Evolutionary conservation across 1,140 invertebrate species (phyloP), one percentile per base, ranked within the genome.

Genomic region (Drosophila cardini): DNA sequence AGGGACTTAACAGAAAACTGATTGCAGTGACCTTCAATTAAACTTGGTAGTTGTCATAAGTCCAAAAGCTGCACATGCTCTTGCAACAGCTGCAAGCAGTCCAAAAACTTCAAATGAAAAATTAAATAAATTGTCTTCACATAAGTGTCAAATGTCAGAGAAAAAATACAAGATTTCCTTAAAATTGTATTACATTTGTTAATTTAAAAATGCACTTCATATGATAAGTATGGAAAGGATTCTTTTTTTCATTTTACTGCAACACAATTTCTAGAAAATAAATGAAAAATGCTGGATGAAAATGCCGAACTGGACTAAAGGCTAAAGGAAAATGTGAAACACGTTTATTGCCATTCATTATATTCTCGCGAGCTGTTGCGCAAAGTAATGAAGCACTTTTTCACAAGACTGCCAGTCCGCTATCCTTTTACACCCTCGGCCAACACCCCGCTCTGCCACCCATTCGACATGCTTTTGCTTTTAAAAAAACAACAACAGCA

Each of bases 331-430:
- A 87, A 87, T 87, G 80, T 80, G 85, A 89, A 89, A 89, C 84
- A 90, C 84, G 84, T 89, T 89, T 89, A 89, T 89, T 84, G 84
- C 84, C 85, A 89, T 89, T 89, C 84, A 89, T 89, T 89, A 89
- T 89, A 90, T 89, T 89, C 85, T 84, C 80, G 84, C 84, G 84
- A 89, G 84, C 84, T 89, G 84, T 75, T 89, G 85, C 85, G 85
- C 84, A 89, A 87, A 89, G 84, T 89, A 89, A 89, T 89, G 84
- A 89, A 89, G 85, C 85, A 78, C 85, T 89, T 89, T 80, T 70
- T 58, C 65, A 68, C 64, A 50, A 50, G 48, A 63, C 83, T 34
- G 42, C 16, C 18, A 34, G 30, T 16, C 13, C 53, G 83, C 57
- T 73, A 78, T 70, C 68, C 81, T 80, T 84, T 84, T 61, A 68